Evolutionary conservation across 2,888 invertebrate genomes (phyloP).

Genomic region (Leucozona laternaria): DNA sequence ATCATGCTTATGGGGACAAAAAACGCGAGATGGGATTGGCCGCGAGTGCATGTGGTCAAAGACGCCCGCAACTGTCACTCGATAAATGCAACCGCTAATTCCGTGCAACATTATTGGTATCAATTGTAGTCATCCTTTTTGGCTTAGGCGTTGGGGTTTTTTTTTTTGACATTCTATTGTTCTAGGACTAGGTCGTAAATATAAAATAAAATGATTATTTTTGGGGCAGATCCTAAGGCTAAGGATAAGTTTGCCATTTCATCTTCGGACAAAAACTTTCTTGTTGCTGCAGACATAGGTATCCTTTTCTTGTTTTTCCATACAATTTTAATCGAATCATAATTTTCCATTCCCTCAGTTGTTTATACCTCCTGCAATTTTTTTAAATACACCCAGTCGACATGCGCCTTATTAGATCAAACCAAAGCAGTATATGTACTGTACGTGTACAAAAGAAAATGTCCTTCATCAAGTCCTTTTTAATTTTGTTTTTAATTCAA

Average conservation of each 20-base stretch:
- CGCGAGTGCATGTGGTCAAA: constrained; percentile 20
- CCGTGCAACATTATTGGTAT: constrained; percentile 63
- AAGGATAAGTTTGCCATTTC: too few species aligned
- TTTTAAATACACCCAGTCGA: neutral
- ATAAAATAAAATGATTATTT: too few species aligned
- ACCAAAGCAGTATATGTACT: neutral
- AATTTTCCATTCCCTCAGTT: neutral
- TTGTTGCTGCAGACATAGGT: neutral
- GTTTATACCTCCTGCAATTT: neutral
- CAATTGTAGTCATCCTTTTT: constrained; percentile 66
- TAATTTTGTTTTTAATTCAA: constrained; percentile 1
- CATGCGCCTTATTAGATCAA: constrained; percentile 13
- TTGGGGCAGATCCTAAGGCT: too few species aligned
- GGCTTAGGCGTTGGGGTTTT: neutral
- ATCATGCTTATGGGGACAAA: constrained; percentile 27
- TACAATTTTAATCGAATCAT: neutral
- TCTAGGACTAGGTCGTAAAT: neutral
- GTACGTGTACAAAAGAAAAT: constrained; percentile 41
- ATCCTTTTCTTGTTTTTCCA: neutral
- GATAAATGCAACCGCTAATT: constrained; percentile 12
- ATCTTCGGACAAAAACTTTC: neutral
- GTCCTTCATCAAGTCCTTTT: constrained; percentile 21
- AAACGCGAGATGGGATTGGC: constrained; percentile 28
- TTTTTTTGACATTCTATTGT: neutral
- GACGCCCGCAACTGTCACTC: constrained; percentile 34